Evolutionary conservation across 2,113 vertebrate genomes (phyloP).

Genomic region (Tonatia bakeri): DNA sequence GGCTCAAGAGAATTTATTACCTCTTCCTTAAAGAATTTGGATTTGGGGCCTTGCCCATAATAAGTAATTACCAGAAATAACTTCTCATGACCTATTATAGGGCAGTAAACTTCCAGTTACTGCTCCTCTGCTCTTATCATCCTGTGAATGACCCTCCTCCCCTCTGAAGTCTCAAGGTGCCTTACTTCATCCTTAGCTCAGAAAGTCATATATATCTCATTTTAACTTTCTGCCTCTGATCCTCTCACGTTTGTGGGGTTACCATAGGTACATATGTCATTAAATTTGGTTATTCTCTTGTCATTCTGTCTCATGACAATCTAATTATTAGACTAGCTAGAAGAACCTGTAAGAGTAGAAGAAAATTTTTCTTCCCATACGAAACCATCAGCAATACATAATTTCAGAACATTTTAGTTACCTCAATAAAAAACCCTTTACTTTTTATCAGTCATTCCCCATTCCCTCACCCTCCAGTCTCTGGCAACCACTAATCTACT

Average conservation of each 20-base stretch:
- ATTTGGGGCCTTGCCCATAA: neutral
- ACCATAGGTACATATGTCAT: neutral
- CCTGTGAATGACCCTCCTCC: neutral
- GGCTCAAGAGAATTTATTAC: neutral
- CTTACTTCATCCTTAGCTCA: neutral
- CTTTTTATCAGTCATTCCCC: neutral
- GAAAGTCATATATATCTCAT: neutral
- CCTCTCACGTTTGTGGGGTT: neutral
- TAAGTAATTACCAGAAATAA: neutral
- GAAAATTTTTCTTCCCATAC: neutral
- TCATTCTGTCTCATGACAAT: neutral
- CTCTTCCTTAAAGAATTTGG: neutral
- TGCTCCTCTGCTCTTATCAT: neutral
- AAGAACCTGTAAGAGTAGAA: neutral
- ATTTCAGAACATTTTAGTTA: neutral
- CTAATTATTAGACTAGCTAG: neutral
- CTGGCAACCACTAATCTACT: neutral
- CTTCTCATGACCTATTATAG: neutral
- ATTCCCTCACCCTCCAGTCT: neutral
- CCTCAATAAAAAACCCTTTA: neutral
- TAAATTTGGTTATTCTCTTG: neutral
- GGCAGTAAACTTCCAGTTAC: neutral
- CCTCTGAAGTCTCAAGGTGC: neutral
- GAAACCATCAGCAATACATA: neutral
- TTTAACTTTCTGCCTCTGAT: neutral